Conservation (phyloP, 2,113 vertebrate species). For the Coptodon bakossiorum region DNA sequence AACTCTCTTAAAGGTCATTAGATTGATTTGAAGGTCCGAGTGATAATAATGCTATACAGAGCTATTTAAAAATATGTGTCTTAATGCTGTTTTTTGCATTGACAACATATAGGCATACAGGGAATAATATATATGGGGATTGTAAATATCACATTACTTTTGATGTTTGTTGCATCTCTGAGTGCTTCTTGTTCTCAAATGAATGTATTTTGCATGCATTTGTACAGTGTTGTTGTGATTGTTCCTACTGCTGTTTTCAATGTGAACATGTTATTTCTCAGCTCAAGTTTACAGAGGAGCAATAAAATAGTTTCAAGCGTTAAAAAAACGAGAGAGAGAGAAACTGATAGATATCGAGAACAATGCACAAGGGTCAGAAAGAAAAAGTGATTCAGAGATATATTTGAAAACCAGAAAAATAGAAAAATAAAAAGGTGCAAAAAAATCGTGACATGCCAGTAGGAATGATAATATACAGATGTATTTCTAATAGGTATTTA, state of each 20-base stretch:
- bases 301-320: neutral
- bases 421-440: neutral
- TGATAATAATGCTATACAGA: neutral
- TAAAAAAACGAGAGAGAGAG: neutral
- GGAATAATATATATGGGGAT: neutral
- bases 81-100: neutral
- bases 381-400: rapidly evolving
- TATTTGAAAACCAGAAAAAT: neutral
- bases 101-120: neutral
- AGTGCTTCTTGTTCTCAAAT: neutral
- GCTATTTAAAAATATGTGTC: neutral
- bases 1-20: neutral
- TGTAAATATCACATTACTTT: neutral
- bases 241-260: neutral
- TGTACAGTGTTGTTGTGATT: neutral
- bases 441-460: neutral
- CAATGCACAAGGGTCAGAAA: neutral
- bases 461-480: neutral
- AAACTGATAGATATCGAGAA: neutral
- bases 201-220: neutral
- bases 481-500: neutral
- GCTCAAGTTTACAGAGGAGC: neutral
- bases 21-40: neutral
- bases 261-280: neutral
- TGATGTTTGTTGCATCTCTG: neutral